A percentile compares a stretch with the other conserved stretches of the same genome.
These are phyloP conservation scores for Gambelia wislizenii DNA, from an alignment of 2,797 vertebrate species.

Conservation along the genomic window DNA sequence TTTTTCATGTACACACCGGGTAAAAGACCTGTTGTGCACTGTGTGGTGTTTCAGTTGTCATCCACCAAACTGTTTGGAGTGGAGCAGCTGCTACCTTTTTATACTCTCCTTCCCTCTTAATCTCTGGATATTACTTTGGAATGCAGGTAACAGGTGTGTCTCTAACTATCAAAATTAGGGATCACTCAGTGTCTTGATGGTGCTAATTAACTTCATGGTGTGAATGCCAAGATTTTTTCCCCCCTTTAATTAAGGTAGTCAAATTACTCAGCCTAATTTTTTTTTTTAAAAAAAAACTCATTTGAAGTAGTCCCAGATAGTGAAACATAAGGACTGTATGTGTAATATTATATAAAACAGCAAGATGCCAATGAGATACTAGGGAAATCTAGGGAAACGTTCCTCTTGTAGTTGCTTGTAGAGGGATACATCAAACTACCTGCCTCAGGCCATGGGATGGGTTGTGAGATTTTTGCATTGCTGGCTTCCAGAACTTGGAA, in stretches of 20 bases:
- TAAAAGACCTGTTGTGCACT: neutral
- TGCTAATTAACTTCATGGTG: constrained; percentile 74
- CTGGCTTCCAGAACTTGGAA: too few relatives aligned
- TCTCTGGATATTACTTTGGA: constrained; percentile 17
- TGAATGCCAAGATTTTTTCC: constrained; percentile 67
- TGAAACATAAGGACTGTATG: neutral
- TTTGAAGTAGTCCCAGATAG: constrained; percentile 69
- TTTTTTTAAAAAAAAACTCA: constrained; percentile 73
- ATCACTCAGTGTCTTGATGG: constrained; percentile 71
- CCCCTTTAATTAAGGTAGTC: constrained; percentile 67
- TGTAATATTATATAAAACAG: neutral
- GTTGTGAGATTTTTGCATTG: too few relatives aligned
- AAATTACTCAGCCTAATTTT: constrained; percentile 61
- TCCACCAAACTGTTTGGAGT: neutral
- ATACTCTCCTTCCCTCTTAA: constrained; percentile 1
- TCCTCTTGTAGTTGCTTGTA: neutral
- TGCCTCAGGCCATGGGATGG: neutral
- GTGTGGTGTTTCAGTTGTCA: neutral
- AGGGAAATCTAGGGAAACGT: neutral
- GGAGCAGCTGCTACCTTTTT: constrained; percentile 7
- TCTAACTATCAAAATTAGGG: constrained; percentile 75
- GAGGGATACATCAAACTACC: neutral
- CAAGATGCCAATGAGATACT: neutral
- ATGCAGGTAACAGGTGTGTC: constrained; percentile 75
- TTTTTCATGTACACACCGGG: neutral